Base-by-base conservation (phyloP, 2,888 invertebrate genomes). In the Heterodera filipjevi region DNA sequence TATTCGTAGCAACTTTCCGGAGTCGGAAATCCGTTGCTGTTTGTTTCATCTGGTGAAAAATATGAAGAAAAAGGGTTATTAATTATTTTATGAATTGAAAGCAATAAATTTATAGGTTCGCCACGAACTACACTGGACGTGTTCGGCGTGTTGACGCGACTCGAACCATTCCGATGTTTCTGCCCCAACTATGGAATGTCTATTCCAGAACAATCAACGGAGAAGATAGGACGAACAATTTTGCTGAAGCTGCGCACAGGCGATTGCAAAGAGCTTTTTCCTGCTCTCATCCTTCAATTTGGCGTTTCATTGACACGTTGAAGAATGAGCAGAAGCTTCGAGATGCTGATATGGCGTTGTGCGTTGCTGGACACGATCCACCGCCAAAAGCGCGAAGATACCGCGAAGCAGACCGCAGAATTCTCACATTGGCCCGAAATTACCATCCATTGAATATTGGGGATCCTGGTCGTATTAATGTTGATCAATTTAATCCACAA, bases 141-240 rank as follows among this genome's bases (percentile, higher is more conserved):
- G 39, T 39, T 39, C 2, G 39, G 0, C 14, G 49, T 19, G 49
- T 3, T 49, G 49, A 49, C 0, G 49, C 16, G 19, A 49, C 49
- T 19, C 49, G 49, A 49, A 49, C 49, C 14, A 0, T 14, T 16
- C 19, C 49, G 3, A 14, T 14, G 14, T 49, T 49, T 49, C 16
- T 16, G 3, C 46, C 49, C 19, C 16, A 49, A 19, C 16, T 49
- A 19, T 49, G 49, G 49, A 49, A 16, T 49, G 77, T 77, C 33
- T 77, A 76, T 72, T 19, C 39, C 3, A 74, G 77, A 12, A 71
- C 71, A 12, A 33, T 73, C 1, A 22, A 77, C 2, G 49, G 71
- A n/a, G 19, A 10, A 12, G 77, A 77, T 72, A 72, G 77, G n/a
- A 77, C 77, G 0, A 77, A 77, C 77, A 77, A 77, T 73, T 77